Conservation (phyloP, 1,140 invertebrate genomes). For the Lasioglossum albipes region DNA sequence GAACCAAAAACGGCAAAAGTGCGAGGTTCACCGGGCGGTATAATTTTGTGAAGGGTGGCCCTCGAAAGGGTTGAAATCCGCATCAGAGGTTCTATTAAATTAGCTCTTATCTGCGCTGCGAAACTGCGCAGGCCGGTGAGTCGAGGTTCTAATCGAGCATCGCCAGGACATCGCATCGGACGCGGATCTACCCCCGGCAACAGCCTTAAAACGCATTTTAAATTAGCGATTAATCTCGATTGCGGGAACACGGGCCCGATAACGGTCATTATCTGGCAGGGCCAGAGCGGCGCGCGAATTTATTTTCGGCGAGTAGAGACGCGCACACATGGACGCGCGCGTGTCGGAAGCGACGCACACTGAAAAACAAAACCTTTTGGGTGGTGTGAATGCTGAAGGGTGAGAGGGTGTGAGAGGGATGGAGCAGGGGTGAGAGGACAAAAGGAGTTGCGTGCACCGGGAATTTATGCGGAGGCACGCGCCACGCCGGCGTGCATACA, state of each 20-base stretch:
- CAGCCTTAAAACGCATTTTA: slow-evolving; percentile 18
- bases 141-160: neutral
- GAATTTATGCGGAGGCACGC: slow-evolving; percentile 62
- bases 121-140: too few species aligned
- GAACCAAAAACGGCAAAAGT: neutral
- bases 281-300: slow-evolving; percentile 44
- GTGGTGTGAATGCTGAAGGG: neutral
- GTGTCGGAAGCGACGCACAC: slow-evolving; percentile 8
- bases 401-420: neutral
- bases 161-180: neutral
- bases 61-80: neutral
- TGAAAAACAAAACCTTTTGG: neutral
- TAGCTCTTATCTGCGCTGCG: neutral
- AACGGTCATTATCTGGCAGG: slow-evolving; percentile 53
- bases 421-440: neutral
- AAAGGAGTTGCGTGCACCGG: slow-evolving; percentile 27
- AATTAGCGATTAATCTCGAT: slow-evolving; percentile 60
- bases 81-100: slow-evolving; percentile 10
- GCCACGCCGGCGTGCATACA: slow-evolving; percentile 51
- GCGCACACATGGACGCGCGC: slow-evolving; percentile 7
- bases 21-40: too few species aligned
- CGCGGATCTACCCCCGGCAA: slow-evolving; percentile 27
- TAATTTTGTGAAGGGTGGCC: neutral
- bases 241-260: slow-evolving; percentile 27
- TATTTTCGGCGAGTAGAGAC: slow-evolving; percentile 38